Percentiles rank a stretch among this genome's conserved stretches.
Conservation (phyloP, 92 coral and sea anemone genomes). For the Palythoa caribaeorum region DNA sequence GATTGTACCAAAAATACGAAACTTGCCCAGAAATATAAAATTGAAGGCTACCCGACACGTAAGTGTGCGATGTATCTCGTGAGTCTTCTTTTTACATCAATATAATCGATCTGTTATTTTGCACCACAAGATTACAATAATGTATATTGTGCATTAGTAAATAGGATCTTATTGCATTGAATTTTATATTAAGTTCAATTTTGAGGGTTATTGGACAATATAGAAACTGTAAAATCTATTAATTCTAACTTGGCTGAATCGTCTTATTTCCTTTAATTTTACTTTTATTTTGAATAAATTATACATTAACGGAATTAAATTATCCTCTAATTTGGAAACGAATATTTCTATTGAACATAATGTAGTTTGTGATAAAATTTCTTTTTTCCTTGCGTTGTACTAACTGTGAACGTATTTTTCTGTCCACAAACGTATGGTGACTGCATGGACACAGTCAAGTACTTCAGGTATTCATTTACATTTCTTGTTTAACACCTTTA, state of each 20-base stretch:
- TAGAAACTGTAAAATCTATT: too few species aligned
- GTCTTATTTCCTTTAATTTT: too few species aligned
- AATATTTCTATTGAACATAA: background rate
- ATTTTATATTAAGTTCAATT: too few species aligned
- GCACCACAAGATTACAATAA: too few species aligned
- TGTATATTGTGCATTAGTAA: too few species aligned
- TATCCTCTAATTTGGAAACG: too few species aligned
- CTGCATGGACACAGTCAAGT: constrained; percentile 69
- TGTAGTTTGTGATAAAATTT: background rate
- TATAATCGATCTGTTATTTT: background rate
- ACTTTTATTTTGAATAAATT: too few species aligned
- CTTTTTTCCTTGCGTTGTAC: background rate
- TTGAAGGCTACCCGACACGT: constrained; percentile 91
- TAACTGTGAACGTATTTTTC: background rate
- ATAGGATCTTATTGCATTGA: too few species aligned
- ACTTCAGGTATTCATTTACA: constrained; percentile 79
- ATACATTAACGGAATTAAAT: too few species aligned
- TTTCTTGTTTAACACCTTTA: background rate
- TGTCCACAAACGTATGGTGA: constrained; percentile 11
- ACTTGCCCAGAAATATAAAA: constrained; percentile 76
- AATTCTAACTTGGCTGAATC: too few species aligned
- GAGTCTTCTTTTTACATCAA: background rate
- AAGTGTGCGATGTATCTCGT: background rate
- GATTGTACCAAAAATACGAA: constrained; percentile 90
- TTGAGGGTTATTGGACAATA: too few species aligned